Percentiles rank a stretch among this genome's conserved stretches.
phyloP scores from a whole-genome alignment of 2,888 invertebrate species.

The Stictocephala bisonia region DNA sequence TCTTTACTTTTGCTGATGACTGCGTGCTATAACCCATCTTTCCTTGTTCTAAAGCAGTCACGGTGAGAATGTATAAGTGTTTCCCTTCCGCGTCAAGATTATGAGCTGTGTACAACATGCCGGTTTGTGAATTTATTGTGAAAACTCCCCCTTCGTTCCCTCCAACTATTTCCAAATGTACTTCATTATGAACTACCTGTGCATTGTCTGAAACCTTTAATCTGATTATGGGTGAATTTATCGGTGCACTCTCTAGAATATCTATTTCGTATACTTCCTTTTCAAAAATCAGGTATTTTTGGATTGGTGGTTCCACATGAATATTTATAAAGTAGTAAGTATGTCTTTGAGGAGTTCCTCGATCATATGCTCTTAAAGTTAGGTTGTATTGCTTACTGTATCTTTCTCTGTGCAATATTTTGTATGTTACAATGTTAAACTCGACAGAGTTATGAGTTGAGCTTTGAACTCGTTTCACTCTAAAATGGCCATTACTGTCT shows the following conservation, averaged over 20 bases:
- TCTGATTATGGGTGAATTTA: slow-evolving; percentile 31
- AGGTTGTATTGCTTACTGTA: slow-evolving; percentile 23
- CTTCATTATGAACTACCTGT: not conserved
- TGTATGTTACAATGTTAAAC: slow-evolving; percentile 21
- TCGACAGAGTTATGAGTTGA: slow-evolving; percentile 64
- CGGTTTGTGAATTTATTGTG: slow-evolving; percentile 30
- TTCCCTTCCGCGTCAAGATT: slow-evolving; percentile 31
- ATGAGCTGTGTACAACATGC: slow-evolving; percentile 34
- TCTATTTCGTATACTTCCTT: slow-evolving; percentile 36
- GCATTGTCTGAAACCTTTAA: slow-evolving; percentile 14
- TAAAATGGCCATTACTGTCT: slow-evolving; percentile 20
- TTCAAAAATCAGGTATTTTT: slow-evolving; percentile 28
- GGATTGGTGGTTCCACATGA: not conserved
- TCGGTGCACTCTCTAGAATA: slow-evolving; percentile 24
- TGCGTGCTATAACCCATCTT: slow-evolving; percentile 23
- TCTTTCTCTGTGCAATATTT: slow-evolving; percentile 25
- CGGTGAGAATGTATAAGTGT: slow-evolving; percentile 29
- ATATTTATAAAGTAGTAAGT: not conserved
- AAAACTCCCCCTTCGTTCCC: slow-evolving; percentile 24
- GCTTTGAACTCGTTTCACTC: slow-evolving; percentile 67
- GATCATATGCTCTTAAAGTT: slow-evolving; percentile 28
- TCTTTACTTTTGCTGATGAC: slow-evolving; percentile 43
- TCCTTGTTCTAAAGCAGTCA: slow-evolving; percentile 35
- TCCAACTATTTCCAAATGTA: slow-evolving; percentile 39
- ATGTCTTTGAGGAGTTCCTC: slow-evolving; percentile 17